Evolutionary conservation across 2,888 invertebrate genomes (phyloP).

Genomic region (Neuroscelio doddi): DNA sequence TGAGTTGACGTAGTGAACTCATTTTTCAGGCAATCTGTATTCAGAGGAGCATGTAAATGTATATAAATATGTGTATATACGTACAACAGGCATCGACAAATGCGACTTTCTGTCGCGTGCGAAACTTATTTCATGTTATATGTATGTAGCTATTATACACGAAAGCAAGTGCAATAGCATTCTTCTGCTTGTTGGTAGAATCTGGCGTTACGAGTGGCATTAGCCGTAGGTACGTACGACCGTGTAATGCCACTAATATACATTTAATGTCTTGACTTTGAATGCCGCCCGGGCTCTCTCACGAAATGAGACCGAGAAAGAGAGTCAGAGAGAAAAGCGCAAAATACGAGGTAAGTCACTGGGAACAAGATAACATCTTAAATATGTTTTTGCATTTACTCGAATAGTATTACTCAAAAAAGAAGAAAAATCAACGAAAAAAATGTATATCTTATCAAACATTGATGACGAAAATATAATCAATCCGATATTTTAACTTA

Average conservation of each 20-base stretch:
- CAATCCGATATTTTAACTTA: too few species aligned
- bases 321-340: constrained; percentile 38
- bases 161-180: constrained; percentile 43
- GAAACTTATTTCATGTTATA: constrained; percentile 46
- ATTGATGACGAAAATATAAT: constrained; percentile 1
- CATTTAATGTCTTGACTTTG: constrained; percentile 70
- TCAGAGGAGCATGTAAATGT: constrained; percentile 37
- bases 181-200: constrained; percentile 44
- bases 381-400: constrained; percentile 39
- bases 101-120: constrained; percentile 46
- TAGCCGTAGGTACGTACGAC: constrained; percentile 43
- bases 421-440: too few species aligned
- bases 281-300: constrained; percentile 56
- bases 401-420: constrained; percentile 31
- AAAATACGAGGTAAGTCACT: constrained; percentile 33
- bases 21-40: constrained; percentile 43
- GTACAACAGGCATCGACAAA: constrained; percentile 43
- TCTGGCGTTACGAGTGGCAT: constrained; percentile 41
- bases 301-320: constrained; percentile 45
- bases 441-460: neutral
- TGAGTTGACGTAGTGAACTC: constrained; percentile 34
- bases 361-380: constrained; percentile 43
- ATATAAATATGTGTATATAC: constrained; percentile 40
- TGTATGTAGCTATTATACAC: constrained; percentile 44
- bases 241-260: constrained; percentile 62